These are phyloP conservation scores for Tamias sibiricus DNA, from an alignment of 2,113 vertebrate species.

Conservation along the genomic window DNA sequence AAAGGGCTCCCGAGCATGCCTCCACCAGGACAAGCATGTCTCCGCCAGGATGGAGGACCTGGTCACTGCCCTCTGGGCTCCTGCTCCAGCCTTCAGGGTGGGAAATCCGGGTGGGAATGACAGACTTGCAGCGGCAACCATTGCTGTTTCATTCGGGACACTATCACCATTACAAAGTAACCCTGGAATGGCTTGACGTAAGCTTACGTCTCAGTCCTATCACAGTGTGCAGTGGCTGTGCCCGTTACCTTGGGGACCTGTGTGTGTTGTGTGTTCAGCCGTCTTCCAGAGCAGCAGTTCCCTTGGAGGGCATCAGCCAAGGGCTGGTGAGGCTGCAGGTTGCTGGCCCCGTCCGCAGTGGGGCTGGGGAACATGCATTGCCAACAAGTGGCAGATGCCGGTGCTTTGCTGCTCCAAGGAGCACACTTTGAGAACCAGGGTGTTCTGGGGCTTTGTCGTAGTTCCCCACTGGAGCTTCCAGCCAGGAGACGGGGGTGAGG, in stretches of 20 bases:
- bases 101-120: slow-evolving; percentile 11
- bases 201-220: background rate
- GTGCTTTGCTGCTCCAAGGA: background rate
- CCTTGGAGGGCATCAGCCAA: background rate
- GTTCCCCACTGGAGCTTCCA: background rate
- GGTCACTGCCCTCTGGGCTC: background rate
- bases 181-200: background rate
- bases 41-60: background rate
- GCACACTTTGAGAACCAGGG: too few species aligned
- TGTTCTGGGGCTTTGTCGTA: fast-evolving
- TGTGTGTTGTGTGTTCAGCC: background rate
- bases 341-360: background rate
- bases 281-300: background rate
- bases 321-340: background rate
- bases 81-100: background rate
- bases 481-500: background rate
- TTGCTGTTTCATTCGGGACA: background rate
- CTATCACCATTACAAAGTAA: background rate
- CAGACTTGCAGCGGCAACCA: background rate
- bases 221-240: too few species aligned
- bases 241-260: background rate
- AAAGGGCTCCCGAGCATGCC: background rate
- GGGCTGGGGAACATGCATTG: slow-evolving; percentile 12
- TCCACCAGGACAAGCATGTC: background rate
- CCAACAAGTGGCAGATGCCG: background rate